Percentiles rank a stretch among this genome's conserved stretches.
These are phyloP conservation scores for Actenoides hombroni DNA, from an alignment of 2,113 vertebrate species.

Conservation along the genomic window DNA sequence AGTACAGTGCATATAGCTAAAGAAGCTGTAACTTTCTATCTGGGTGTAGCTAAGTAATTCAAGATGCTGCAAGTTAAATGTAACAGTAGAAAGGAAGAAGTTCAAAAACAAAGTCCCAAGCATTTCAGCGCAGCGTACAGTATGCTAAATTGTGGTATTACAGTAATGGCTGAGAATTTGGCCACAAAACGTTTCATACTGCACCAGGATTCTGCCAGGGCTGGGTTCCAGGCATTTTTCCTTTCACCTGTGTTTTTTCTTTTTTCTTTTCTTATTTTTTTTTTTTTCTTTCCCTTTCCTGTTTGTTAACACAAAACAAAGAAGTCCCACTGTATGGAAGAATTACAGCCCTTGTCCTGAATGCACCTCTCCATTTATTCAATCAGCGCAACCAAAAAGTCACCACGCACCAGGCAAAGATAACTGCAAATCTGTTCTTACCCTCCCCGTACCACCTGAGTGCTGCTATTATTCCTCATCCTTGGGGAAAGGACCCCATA, in stretches of 20 bases:
- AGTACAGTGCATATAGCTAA: neutral
- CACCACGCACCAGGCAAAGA: slow-evolving; percentile 27
- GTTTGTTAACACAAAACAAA: neutral
- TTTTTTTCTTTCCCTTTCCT: neutral
- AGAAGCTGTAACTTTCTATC: slow-evolving; percentile 32
- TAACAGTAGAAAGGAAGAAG: slow-evolving; percentile 59
- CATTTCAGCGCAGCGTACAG: neutral
- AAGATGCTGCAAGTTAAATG: slow-evolving; percentile 58
- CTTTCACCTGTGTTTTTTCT: slow-evolving; percentile 46
- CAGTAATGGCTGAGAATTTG: slow-evolving; percentile 12
- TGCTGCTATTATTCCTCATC: slow-evolving; percentile 62
- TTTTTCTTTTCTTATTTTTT: neutral
- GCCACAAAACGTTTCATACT: neutral
- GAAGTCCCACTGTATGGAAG: neutral
- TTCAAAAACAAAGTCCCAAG: slow-evolving; percentile 49
- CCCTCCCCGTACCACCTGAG: slow-evolving; percentile 56
- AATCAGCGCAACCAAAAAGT: neutral
- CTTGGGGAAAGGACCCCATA: slow-evolving; percentile 59
- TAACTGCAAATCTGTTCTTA: slow-evolving; percentile 48
- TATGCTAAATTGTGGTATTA: slow-evolving; percentile 35
- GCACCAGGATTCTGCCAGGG: neutral
- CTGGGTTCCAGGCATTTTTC: neutral
- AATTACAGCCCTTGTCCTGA: neutral
- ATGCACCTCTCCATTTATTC: slow-evolving; percentile 27
- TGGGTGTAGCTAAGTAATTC: slow-evolving; percentile 58